A percentile compares a stretch with the other conserved stretches of the same genome.
Evolutionary conservation across 1,140 invertebrate genomes (phyloP).

Genomic region (Panagrolaimus sp.): DNA sequence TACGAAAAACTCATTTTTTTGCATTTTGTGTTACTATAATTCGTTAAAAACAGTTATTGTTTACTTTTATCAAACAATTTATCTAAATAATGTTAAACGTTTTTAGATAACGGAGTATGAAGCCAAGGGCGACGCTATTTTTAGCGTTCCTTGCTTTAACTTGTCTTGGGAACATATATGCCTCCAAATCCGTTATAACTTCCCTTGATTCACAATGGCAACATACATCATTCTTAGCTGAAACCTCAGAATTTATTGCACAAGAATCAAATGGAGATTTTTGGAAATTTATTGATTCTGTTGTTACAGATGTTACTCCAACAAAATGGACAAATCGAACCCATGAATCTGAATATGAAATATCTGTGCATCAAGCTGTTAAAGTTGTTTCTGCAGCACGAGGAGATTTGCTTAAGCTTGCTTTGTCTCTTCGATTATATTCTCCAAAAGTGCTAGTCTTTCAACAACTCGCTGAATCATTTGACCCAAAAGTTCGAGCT

Average conservation of each 20-base stretch:
- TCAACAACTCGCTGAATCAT: slow-evolving; percentile 41
- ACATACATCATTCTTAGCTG: slow-evolving; percentile 54
- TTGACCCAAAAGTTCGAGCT: neutral
- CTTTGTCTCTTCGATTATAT: slow-evolving; percentile 47
- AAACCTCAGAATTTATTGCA: slow-evolving; percentile 55
- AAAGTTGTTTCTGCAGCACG: slow-evolving; percentile 17
- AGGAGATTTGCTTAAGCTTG: slow-evolving; percentile 45
- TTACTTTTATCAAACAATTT: too few relatives aligned
- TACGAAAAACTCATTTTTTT: too few relatives aligned
- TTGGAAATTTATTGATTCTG: slow-evolving; percentile 37
- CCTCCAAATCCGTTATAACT: slow-evolving; percentile 35
- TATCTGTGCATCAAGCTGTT: slow-evolving; percentile 34
- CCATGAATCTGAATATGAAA: slow-evolving; percentile 46
- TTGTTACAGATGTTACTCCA: slow-evolving; percentile 20
- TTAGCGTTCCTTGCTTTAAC: too few relatives aligned
- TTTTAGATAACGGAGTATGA: too few relatives aligned
- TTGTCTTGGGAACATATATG: too few relatives aligned
- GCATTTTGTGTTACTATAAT: too few relatives aligned
- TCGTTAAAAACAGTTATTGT: too few relatives aligned
- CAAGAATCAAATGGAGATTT: slow-evolving; percentile 39
- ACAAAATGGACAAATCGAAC: slow-evolving; percentile 30
- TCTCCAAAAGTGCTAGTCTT: slow-evolving; percentile 49
- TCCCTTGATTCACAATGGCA: slow-evolving; percentile 49
- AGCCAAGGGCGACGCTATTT: too few relatives aligned
- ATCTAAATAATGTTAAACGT: too few relatives aligned